Evolutionary conservation across 2,797 vertebrate species (phyloP).

Genomic region (Tenualosa ilisha): DNA sequence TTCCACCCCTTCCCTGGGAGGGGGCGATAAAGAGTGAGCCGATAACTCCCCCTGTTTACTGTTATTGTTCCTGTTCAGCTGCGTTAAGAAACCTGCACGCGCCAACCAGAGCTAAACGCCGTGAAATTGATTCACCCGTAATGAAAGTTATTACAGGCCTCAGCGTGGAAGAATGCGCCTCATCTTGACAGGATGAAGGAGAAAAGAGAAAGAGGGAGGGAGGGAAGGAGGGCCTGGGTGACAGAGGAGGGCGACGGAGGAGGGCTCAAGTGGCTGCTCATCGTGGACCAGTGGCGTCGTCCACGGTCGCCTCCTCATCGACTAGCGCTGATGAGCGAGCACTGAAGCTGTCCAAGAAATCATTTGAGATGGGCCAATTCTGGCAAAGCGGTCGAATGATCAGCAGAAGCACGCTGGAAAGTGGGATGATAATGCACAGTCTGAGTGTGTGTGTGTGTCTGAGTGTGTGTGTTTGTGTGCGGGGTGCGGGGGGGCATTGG

Average conservation of each 20-base stretch:
- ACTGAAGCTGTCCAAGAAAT: not conserved
- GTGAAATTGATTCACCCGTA: not conserved
- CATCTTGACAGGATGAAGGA: not conserved
- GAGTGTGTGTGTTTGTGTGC: too few relatives aligned
- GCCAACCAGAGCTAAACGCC: not conserved
- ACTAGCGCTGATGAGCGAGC: not conserved
- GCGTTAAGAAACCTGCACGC: not conserved
- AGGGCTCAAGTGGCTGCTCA: not conserved
- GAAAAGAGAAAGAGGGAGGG: not conserved
- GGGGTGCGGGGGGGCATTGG: too few relatives aligned
- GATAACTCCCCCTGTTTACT: not conserved
- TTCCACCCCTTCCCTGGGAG: not conserved
- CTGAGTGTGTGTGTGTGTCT: not conserved
- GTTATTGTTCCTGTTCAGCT: constrained; percentile 9
- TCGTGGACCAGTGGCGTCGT: not conserved
- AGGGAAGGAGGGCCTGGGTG: not conserved
- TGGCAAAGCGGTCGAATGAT: not conserved
- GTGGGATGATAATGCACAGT: not conserved
- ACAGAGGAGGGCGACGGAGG: not conserved
- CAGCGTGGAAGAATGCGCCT: not conserved
- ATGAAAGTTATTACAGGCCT: constrained; percentile 12
- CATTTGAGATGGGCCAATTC: not conserved
- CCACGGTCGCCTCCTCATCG: not conserved
- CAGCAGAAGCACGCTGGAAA: not conserved
- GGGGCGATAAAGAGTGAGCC: not conserved